phyloP scores from a whole-genome alignment of 1,140 invertebrate genomes.

The Magallana angulata region DNA sequence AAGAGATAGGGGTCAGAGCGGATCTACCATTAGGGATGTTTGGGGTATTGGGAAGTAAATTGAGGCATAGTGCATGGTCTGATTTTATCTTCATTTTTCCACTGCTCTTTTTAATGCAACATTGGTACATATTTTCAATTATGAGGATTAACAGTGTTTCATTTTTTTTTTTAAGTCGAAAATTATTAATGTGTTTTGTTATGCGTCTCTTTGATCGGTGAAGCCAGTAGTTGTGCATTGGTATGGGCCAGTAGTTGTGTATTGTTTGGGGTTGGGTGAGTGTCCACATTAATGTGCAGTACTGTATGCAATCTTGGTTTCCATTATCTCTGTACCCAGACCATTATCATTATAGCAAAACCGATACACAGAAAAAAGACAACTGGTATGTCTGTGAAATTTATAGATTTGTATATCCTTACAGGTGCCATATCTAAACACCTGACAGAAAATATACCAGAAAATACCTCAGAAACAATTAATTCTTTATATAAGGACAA shows the following conservation, averaged over 20 bases:
- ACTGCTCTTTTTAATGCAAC: too few species aligned
- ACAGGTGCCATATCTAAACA: background rate
- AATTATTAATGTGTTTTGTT: background rate
- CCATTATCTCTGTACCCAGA: background rate
- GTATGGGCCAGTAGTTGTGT: background rate
- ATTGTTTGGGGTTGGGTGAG: background rate
- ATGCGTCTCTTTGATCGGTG: background rate
- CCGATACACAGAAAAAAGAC: slow-evolving; percentile 20
- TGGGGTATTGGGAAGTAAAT: too few species aligned
- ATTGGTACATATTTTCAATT: too few species aligned
- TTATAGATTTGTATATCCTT: background rate
- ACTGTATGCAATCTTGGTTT: background rate
- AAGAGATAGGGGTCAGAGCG: background rate
- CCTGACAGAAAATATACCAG: background rate
- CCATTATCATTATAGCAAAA: slow-evolving; percentile 27
- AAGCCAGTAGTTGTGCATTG: background rate
- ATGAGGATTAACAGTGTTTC: too few species aligned
- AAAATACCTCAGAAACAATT: background rate
- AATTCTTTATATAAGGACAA: background rate
- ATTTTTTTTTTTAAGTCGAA: too few species aligned
- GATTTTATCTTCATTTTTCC: too few species aligned
- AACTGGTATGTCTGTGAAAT: slow-evolving; percentile 2
- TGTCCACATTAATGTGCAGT: background rate
- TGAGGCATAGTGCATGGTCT: too few species aligned
- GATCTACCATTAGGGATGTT: background rate